Evolutionary conservation across 2,797 vertebrate genomes (phyloP).

Genomic region (Podarcis lilfordi): DNA sequence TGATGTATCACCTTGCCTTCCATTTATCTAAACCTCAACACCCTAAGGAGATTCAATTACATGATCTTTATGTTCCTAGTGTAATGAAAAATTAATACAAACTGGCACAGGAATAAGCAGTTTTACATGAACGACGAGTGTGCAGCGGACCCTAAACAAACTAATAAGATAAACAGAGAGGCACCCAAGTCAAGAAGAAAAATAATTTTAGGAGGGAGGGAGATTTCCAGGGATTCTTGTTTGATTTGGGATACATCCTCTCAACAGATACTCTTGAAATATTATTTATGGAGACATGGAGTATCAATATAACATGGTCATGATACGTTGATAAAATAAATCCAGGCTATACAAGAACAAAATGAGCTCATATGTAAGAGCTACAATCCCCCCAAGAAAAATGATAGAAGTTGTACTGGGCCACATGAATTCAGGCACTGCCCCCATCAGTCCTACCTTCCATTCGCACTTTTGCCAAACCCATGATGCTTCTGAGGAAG

Average conservation of each 20-base stretch:
- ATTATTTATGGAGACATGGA: neutral
- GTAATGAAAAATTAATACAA: conserved; percentile 60
- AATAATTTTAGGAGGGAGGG: neutral
- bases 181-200: conserved; percentile 5
- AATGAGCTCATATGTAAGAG: neutral
- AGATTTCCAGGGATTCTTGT: neutral
- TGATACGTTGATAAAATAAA: neutral
- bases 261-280: neutral
- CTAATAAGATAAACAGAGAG: conserved; percentile 26
- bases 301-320: neutral
- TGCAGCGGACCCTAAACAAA: conserved; percentile 19
- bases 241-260: neutral
- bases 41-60: conserved; percentile 51
- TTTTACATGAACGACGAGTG: conserved; percentile 30
- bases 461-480: too few relatives aligned
- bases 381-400: neutral
- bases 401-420: too few relatives aligned
- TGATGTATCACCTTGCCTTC: conserved; percentile 48
- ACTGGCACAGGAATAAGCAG: conserved; percentile 23
- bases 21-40: conserved; percentile 51
- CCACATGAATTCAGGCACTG: too few relatives aligned
- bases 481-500: too few relatives aligned
- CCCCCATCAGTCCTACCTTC: too few relatives aligned
- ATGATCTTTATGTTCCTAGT: conserved; percentile 24
- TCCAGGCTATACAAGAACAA: neutral